Evolutionary conservation across 1,140 invertebrate genomes (phyloP), one percentile per base, ranked within the genome.

Genomic region (Acromyrmex charruanus): DNA sequence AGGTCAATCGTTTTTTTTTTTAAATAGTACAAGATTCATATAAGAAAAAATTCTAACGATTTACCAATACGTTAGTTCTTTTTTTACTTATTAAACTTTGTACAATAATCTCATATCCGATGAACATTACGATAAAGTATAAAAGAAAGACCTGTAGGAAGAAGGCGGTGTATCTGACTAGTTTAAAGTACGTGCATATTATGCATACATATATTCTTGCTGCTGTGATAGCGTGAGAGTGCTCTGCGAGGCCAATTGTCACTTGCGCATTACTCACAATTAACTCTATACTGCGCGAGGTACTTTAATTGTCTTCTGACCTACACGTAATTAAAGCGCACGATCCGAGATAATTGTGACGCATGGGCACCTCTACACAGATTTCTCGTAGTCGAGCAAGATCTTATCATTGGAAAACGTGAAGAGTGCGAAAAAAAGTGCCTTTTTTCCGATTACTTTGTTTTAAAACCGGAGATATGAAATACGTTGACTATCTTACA

Each of bases 141-240:
- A 77, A 88, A 90, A 89, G 81, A 91, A 89, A 87, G 88, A 85
- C 75, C 85, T 87, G 75, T 71, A 53, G 35, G 44, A 68, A 80
- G 88, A 89, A 91, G 92, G 88, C 91, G 87, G 86, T 91, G 87
- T 90, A 82, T 92, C 92, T 94, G 94, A 94, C 94, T 94, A 94
- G 93, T 89, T 94, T 94, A 93, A 90, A 87, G 88, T 94, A 94
- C 55, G n/a, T 63, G 25, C 59, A 68, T 69, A 69, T 94, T 93
- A 94, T 93, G 93, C 92, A 92, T 89, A 91, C 88, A 92, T 89
- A 91, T 87, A 89, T 89, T 91, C 74, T 77, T 88, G 55, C 63
- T 69, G 63, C 14, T 89, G 77, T 66, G 84, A 81, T 66, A 85
- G 44, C 53, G 55, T 84, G 87, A 90, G 71, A 69, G 72, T 74